Percentiles rank a stretch among this genome's conserved stretches.
Conservation (phyloP, 2,797 vertebrate species). For the Holocentrus rufus region DNA sequence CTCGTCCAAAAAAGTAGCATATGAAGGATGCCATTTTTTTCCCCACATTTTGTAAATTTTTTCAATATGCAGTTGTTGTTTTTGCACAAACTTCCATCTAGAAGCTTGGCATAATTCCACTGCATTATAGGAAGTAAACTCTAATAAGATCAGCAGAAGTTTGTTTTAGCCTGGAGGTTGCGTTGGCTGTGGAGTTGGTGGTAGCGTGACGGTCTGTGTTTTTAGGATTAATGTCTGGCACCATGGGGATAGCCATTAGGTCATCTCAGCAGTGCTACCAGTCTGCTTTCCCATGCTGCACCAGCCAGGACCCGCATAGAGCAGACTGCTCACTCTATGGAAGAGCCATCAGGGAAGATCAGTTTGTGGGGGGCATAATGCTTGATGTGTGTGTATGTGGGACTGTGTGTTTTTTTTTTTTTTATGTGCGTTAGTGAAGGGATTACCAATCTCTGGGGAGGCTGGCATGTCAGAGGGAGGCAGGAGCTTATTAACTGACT, state of each 20-base stretch:
- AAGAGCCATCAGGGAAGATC: background rate
- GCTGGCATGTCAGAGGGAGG: conserved; percentile 1
- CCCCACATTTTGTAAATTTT: too few relatives aligned
- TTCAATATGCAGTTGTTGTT: background rate
- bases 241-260: conserved; percentile 64
- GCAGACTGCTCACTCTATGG: conserved; percentile 9
- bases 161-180: conserved; percentile 54
- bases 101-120: background rate
- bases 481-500: conserved; percentile 55
- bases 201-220: conserved; percentile 63
- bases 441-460: background rate
- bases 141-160: conserved; percentile 45
- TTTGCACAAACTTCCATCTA: background rate
- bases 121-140: conserved; percentile 14
- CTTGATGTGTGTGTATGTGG: conserved; percentile 5
- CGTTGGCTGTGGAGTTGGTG: conserved; percentile 41
- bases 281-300: conserved; percentile 61
- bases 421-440: conserved; percentile 23
- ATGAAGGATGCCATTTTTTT: too few relatives aligned
- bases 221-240: conserved; percentile 79
- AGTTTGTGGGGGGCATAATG: background rate
- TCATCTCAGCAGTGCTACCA: conserved; percentile 53
- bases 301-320: background rate
- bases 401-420: conserved; percentile 19
- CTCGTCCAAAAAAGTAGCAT: too few relatives aligned